Base-by-base conservation (phyloP, 1,140 invertebrate genomes). In the Dinothrombium tinctorium region DNA sequence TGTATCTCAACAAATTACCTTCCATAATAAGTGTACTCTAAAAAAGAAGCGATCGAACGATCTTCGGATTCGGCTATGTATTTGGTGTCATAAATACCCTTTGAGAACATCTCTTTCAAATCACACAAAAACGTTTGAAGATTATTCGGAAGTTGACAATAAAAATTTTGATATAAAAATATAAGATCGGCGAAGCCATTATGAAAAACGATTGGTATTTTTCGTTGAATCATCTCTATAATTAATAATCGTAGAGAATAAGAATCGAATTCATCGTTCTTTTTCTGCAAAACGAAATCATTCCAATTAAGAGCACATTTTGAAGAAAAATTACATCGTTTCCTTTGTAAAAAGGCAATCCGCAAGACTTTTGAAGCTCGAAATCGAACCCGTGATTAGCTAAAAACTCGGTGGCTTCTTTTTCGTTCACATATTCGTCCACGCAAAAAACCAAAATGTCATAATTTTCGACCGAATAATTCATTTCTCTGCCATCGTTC, bases 381-480 rank as follows among this genome's bases (percentile, higher is more conserved):
- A 67, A 66, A 46, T 67, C 64, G 56, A 66, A 66, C 4, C 62
- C 62, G 56, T 66, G 63, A 5, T 54, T 47, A 0, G 61, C 51
- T 1, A 67, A 51, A 49, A 67, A 67, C 46, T 57, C 53, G 1
- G 61, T 40, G 2, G 62, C 53, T 5, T 46, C 40, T 8, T 61
- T 58, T 42, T 66, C 64, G 5, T 64, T 59, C 2, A 57, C 49
- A 49, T 59, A 66, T 23, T 59, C 53, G 36, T 64, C 56, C 11
- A 46, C 41, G 48, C 61, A 63, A 12, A 64, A 42, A 2, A 56
- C 44, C 11, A 56, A 40, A 11, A 67, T 50, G 42, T 67, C 60
- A 44, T 55, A 67, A 14, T 62, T 64, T 46, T 60, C 56, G 4
- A 62, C 60, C 5, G 48, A 26, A 44, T 56, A 63, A 3, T 51